Conservation (phyloP, 2,888 invertebrate genomes). For the Drosophila meridiana region DNA sequence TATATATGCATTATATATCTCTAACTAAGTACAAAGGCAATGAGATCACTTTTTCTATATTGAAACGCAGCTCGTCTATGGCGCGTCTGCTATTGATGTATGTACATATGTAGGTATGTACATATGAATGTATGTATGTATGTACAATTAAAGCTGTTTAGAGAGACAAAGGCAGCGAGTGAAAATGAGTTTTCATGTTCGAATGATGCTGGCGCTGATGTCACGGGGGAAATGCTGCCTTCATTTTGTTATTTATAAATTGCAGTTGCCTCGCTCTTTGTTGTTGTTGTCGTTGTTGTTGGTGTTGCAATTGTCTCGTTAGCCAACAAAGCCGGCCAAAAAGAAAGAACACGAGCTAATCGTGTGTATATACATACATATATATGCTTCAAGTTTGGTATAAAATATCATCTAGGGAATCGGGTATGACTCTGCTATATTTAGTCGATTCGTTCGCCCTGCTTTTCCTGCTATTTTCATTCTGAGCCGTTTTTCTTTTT, state of each 20-base stretch:
- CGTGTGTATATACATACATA: neutral
- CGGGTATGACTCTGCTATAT: constrained; percentile 57
- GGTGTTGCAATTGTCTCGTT: constrained; percentile 36
- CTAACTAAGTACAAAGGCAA: constrained; percentile 49
- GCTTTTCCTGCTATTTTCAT: constrained; percentile 62
- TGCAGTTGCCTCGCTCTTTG: constrained; percentile 55
- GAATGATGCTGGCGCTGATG: constrained; percentile 65
- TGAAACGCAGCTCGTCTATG: constrained; percentile 42
- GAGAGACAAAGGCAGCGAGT: constrained; percentile 51
- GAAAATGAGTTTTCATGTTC: constrained; percentile 61
- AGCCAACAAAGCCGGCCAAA: constrained; percentile 31
- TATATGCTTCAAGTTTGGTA: constrained; percentile 48
- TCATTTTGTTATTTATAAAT: constrained; percentile 72
- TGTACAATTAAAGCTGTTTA: constrained; percentile 53
- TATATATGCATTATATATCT: neutral
- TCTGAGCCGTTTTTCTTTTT: constrained; percentile 55
- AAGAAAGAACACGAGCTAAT: constrained; percentile 26
- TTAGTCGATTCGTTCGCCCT: constrained; percentile 55
- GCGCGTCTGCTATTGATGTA: constrained; percentile 30
- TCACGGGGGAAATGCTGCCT: constrained; percentile 77
- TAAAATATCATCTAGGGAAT: constrained; percentile 54
- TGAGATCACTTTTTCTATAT: constrained; percentile 72
- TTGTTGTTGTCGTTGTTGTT: constrained; percentile 5
- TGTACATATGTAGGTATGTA: constrained; percentile 2
- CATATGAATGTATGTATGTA: neutral